phyloP scores from a whole-genome alignment of 2,797 vertebrate species.

The Xiphorhynchus erythropygius region DNA sequence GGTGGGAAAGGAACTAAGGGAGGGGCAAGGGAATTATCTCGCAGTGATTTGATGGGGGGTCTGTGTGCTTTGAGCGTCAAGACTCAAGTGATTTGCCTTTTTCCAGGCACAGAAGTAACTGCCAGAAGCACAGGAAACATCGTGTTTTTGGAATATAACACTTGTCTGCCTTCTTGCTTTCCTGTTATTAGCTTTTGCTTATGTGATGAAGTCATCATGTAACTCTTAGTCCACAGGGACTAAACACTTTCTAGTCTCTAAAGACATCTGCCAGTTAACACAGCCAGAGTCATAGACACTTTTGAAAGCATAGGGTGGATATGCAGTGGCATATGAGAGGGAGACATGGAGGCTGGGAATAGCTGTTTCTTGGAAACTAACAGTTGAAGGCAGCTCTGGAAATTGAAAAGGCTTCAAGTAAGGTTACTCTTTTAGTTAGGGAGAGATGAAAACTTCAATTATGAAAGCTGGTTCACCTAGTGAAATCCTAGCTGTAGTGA shows the following conservation, averaged over 20 bases:
- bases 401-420: conserved; percentile 52
- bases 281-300: conserved; percentile 37
- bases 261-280: conserved; percentile 44
- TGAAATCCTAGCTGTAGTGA: conserved; percentile 45
- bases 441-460: conserved; percentile 64
- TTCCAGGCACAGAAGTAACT: conserved; percentile 34
- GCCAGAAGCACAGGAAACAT: conserved; percentile 60
- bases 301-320: conserved; percentile 52
- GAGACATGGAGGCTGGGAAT: conserved; percentile 1
- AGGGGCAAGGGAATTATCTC: not conserved
- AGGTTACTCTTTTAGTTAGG: conserved; percentile 56
- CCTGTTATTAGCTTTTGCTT: conserved; percentile 46
- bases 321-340: conserved; percentile 44
- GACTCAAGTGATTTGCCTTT: conserved; percentile 73
- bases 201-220: conserved; percentile 58
- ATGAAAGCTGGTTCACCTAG: conserved; percentile 62
- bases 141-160: conserved; percentile 54
- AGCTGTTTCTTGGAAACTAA: conserved; percentile 60
- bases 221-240: conserved; percentile 31
- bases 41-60: fast-evolving
- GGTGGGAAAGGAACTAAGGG: not conserved
- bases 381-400: conserved; percentile 47
- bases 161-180: conserved; percentile 49
- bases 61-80: conserved; percentile 12
- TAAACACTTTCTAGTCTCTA: conserved; percentile 61